phyloP scores from a whole-genome alignment of 2,888 invertebrate genomes.

The Cheilosia grossa region DNA sequence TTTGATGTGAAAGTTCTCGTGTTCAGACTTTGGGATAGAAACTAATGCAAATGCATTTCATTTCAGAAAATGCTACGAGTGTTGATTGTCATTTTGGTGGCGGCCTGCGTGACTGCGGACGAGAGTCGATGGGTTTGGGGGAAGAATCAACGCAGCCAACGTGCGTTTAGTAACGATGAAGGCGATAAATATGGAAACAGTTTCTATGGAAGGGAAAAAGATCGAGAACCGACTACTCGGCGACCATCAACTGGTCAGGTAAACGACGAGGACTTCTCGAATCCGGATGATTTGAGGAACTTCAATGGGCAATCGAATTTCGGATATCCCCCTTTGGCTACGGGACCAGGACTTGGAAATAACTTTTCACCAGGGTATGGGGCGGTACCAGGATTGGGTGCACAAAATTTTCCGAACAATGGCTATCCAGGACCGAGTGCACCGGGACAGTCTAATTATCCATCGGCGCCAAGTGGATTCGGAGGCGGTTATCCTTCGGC shows the following conservation, averaged over 20 bases:
- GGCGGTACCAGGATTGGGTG: conserved; percentile 61
- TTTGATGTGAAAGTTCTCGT: conserved; percentile 24
- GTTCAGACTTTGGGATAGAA: not conserved
- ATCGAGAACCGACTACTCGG: conserved; percentile 80
- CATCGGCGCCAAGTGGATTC: conserved; percentile 38
- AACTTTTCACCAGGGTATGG: conserved; percentile 77
- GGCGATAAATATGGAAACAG: conserved; percentile 68
- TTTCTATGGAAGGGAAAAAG: conserved; percentile 73
- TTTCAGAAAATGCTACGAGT: conserved; percentile 53
- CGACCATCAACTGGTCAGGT: conserved; percentile 79
- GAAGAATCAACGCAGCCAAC: conserved; percentile 76
- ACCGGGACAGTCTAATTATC: conserved; percentile 75
- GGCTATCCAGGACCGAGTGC: conserved; percentile 73
- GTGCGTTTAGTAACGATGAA: conserved; percentile 76
- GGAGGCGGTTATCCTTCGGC: conserved; percentile 76
- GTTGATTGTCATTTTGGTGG: conserved; percentile 14
- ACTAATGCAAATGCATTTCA: conserved; percentile 4
- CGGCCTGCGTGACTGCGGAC: conserved; percentile 64
- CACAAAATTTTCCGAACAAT: conserved; percentile 55
- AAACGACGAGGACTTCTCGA: conserved; percentile 80
- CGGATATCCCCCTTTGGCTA: conserved; percentile 80
- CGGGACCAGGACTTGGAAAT: conserved; percentile 85
- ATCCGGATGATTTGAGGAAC: conserved; percentile 82
- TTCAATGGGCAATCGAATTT: conserved; percentile 56
- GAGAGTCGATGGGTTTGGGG: conserved; percentile 81